These are phyloP conservation scores for Baronia brevicornis DNA, from an alignment of 2,888 invertebrate species.

Conservation along the genomic window DNA sequence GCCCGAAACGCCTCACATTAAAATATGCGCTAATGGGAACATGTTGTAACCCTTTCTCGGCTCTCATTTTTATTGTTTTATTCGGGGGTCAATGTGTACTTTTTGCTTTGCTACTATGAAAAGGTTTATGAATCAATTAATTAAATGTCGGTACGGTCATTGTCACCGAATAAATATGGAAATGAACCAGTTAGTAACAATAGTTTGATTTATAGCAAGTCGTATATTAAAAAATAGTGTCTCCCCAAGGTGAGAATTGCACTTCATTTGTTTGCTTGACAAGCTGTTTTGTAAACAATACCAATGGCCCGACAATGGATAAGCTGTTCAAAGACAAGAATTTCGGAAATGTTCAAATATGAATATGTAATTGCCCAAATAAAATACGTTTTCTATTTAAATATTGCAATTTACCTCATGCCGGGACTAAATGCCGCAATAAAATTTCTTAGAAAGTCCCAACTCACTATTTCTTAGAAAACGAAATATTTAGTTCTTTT, in stretches of 20 bases:
- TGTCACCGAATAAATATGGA: slow-evolving; percentile 70
- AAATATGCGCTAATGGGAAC: slow-evolving; percentile 62
- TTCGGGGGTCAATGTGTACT: slow-evolving; percentile 65
- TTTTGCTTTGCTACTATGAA: slow-evolving; percentile 57
- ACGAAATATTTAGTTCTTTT: slow-evolving; percentile 4
- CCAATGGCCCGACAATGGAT: slow-evolving; percentile 3
- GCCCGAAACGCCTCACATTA: slow-evolving; percentile 57
- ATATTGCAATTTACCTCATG: no score
- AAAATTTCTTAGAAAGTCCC: no score
- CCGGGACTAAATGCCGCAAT: no score
- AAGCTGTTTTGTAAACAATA: slow-evolving; percentile 23
- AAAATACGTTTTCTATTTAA: no score
- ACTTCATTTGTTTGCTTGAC: slow-evolving; percentile 32
- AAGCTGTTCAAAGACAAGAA: no score
- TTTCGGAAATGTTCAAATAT: no score
- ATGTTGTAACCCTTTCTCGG: slow-evolving; percentile 66
- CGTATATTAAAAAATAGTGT: slow-evolving; percentile 38
- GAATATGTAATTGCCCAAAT: no score
- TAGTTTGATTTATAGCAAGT: slow-evolving; percentile 62
- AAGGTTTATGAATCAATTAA: slow-evolving; percentile 74
- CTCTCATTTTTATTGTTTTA: slow-evolving; percentile 65
- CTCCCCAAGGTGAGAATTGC: slow-evolving; percentile 58
- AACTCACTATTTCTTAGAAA: not conserved
- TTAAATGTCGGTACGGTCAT: slow-evolving; percentile 72
- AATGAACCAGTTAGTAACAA: slow-evolving; percentile 62